Evolutionary conservation across 1,140 invertebrate species (phyloP), one percentile per base, ranked within the genome.

Genomic region (Hylaeus anthracinus): DNA sequence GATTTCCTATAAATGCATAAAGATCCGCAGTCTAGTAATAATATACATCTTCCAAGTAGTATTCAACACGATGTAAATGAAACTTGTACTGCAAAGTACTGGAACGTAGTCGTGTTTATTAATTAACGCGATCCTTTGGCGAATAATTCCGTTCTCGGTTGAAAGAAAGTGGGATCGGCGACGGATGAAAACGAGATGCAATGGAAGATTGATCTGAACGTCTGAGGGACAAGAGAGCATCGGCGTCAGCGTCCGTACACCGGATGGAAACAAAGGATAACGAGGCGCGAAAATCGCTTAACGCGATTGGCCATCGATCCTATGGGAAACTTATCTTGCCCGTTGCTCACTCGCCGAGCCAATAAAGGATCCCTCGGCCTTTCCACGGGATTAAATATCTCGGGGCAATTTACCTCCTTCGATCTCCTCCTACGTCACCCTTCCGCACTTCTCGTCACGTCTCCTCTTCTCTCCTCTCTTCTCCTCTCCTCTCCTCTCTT

Each of bases 241-340:
- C 74, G 69, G 15, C 65, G 70, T 26, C 67, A 63, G 58, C 67
- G 79, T 84, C 76, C 72, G 70, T 86, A 70, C 77, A 70, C 56
- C 80, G 83, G 81, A 85, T 89, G 82, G 86, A 91, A 91, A 91
- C 89, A 92, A 91, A 90, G 91, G 90, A 92, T 92, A 92, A 93
- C 92, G 90, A 92, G 91, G 91, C 88, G 90, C 88, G 91, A 92
- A 90, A 86, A 93, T 89, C 89, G 89, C 88, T 91, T 91, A 90
- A 91, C 90, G 87, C 88, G 90, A 92, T 92, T 90, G 88, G 83
- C 85, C 88, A 90, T 91, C 88, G 90, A 90, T 91, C 86, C 88
- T 88, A 84, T 72, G 79, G 76, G 84, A 89, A 91, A 91, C 89
- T 93, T 92, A 92, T 90, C 91, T 92, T 86, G 85, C 85, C 88